These are phyloP conservation scores for Drosophila busckii DNA, from an alignment of 1,140 invertebrate species.

Conservation along the genomic window DNA sequence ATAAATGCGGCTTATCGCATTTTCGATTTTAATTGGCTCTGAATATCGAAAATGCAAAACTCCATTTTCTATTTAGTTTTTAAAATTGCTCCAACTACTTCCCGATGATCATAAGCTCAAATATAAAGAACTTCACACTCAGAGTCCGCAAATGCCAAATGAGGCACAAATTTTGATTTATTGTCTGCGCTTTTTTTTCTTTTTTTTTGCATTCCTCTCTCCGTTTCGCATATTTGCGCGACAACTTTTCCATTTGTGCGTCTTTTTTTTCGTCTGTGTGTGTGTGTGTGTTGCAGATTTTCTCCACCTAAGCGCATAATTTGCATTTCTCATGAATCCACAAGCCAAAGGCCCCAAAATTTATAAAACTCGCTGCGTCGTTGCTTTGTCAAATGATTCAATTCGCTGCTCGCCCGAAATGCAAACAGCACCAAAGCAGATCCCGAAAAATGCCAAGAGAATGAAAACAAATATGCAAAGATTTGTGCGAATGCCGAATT, in stretches of 20 bases:
- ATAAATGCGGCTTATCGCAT: too few relatives aligned
- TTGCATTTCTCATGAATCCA: constrained; percentile 50
- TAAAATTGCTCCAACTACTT: too few relatives aligned
- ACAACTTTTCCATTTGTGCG: constrained; percentile 23
- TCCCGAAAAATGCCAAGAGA: not conserved
- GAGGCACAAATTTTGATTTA: constrained; percentile 40
- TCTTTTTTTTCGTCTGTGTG: not conserved
- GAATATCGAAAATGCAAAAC: too few relatives aligned
- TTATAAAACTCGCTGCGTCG: constrained; percentile 31
- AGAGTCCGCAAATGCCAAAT: constrained; percentile 37
- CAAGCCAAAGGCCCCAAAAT: constrained; percentile 10
- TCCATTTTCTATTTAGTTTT: too few relatives aligned
- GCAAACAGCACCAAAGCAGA: constrained; percentile 29
- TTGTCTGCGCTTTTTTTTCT: constrained; percentile 38
- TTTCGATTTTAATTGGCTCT: constrained; percentile 59
- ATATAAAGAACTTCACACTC: constrained; percentile 2
- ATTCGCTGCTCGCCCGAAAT: constrained; percentile 60
- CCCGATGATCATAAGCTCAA: too few relatives aligned
- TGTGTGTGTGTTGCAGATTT: constrained; percentile 33
- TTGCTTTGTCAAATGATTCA: constrained; percentile 64
- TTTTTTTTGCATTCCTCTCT: constrained; percentile 34
- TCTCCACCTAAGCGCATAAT: constrained; percentile 61
- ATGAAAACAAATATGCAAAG: constrained; percentile 1
- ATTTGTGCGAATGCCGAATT: too few relatives aligned
- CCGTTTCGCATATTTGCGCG: not conserved